phyloP scores from a whole-genome alignment of 2,888 invertebrate genomes.

The Lottia scabra region DNA sequence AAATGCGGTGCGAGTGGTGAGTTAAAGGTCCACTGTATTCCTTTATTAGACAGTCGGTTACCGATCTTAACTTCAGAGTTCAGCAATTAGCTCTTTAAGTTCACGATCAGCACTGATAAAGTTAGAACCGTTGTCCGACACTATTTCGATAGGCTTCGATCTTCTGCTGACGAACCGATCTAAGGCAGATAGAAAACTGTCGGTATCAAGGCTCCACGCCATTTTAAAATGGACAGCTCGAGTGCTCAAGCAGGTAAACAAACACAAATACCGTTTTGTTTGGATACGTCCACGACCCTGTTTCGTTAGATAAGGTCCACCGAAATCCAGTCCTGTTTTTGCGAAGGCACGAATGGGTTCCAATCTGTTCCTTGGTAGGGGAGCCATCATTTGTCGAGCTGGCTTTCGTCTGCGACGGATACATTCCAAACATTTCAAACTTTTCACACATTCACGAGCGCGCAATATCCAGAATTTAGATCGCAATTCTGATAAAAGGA shows the following conservation, averaged over 20 bases:
- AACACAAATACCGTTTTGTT: slow-evolving; percentile 27
- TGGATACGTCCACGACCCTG: slow-evolving; percentile 17
- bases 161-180: neutral
- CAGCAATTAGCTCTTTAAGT: slow-evolving; percentile 10
- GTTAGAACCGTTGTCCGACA: no score
- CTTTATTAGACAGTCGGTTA: slow-evolving; percentile 10
- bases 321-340: slow-evolving; percentile 19
- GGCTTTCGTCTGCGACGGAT: neutral
- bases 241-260: slow-evolving; percentile 22
- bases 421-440: neutral
- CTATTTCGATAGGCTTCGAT: slow-evolving; percentile 11
- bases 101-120: slow-evolving; percentile 13
- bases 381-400: neutral
- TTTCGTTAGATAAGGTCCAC: slow-evolving; percentile 21
- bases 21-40: slow-evolving; percentile 30
- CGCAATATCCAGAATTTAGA: slow-evolving; percentile 25
- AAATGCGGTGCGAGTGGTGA: slow-evolving; percentile 36
- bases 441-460: slow-evolving; percentile 20
- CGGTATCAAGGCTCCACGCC: slow-evolving; percentile 7
- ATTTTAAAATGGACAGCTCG: slow-evolving; percentile 23
- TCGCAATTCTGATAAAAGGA: no score
- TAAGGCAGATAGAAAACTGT: slow-evolving; percentile 18
- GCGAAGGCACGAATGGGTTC: slow-evolving; percentile 17
- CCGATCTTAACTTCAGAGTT: slow-evolving; percentile 20
- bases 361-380: neutral